Evolutionary conservation across 2,113 vertebrate genomes (phyloP), one percentile per base, ranked within the genome.

Genomic region (Phodopus roborovskii): DNA sequence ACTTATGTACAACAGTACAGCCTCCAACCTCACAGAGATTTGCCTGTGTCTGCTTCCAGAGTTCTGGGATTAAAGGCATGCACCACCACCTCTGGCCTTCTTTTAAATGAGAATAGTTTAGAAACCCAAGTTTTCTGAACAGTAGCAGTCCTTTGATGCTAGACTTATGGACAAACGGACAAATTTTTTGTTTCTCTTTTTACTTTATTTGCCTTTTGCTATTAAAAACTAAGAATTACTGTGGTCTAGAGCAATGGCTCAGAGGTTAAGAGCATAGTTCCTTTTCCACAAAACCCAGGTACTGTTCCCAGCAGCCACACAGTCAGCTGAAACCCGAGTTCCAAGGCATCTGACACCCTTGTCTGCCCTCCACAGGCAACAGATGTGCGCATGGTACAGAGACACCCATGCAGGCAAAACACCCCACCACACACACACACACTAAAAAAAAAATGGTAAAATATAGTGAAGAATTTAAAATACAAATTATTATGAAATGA

Each of bases 181-280:
- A 91, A 91, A 36, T 78, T 78, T 84, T 62, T 64, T 50, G 15
- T 9, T 10, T 20, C 68, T 56, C 73, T 70, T 9, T 79, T 66
- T 53, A 50, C 91, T 91, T n/a, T 42, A 50, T 60, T 89, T 78
- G 33, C 7, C 53, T 85, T 93, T 56, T 66, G 39, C 68, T 94
- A 89, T 82, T 89, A 84, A 90, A 92, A 56, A 84, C 56, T 82
- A 58, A 95, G 8, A 94, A 64, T 6, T n/a, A 78, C 71, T 60
- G 12, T 82, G 56, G 53, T 56, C 3, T 82, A 39, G 36, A 60
- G 12, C 56, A 60, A 42, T 42, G 9, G n/a, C 22, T 82, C 56
- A 39, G 22, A 60, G 79, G 22, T 39, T 39, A 82, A 60, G 79
- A 39, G 36, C 36, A 39, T 82, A 36, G 53, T 82, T 60, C 22